Evolutionary conservation across 2,797 vertebrate species (phyloP), one percentile per base, ranked within the genome.

Genomic region (Onychomys arenicola): DNA sequence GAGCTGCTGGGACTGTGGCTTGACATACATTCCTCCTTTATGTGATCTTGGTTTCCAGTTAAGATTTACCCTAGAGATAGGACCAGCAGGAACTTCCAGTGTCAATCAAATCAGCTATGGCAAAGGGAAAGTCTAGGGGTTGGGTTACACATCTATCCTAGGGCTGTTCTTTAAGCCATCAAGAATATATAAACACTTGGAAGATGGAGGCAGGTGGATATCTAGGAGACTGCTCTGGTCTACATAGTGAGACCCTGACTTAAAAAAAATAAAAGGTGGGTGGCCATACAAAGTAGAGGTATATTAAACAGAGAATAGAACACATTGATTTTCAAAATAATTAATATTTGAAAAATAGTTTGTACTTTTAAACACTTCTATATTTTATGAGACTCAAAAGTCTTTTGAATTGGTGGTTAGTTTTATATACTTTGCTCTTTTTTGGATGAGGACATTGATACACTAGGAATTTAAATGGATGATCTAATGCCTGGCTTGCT

Each of bases 341-440:
- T 49, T 92, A 71, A 12, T 19, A 57, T 67, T 65, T 97, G 83
- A 76, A 94, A 97, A 97, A 89, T 67, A 71, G 17, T 90, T 87
- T 82, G 81, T 76, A 81, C 34, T 77, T 96, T 93, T 87, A 87
- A 97, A 89, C 37, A 78, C n/a, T 96, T 94, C 69, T 19, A 89
- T 29, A 75, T 85, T 95, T 92, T 49, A 67, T 29, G 43, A 23
- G 17, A 91, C 14, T 55, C 25, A 73, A 27, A 1, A 95, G 43
- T 95, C 67, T 40, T 95, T 63, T 89, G 43, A 46, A 61, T 25
- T 81, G 85, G 25, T 11, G 13, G 11, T 8, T 43, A 14, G 55
- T 92, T 10, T 94, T 75, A 83, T 40, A 46, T n/a, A 7, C 21
- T 87, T 86, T 49, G n/a, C 37, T 71, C 19, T 71, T 81, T 88